Conservation (phyloP, 2,888 invertebrate species). For the Conomelus anceps region DNA sequence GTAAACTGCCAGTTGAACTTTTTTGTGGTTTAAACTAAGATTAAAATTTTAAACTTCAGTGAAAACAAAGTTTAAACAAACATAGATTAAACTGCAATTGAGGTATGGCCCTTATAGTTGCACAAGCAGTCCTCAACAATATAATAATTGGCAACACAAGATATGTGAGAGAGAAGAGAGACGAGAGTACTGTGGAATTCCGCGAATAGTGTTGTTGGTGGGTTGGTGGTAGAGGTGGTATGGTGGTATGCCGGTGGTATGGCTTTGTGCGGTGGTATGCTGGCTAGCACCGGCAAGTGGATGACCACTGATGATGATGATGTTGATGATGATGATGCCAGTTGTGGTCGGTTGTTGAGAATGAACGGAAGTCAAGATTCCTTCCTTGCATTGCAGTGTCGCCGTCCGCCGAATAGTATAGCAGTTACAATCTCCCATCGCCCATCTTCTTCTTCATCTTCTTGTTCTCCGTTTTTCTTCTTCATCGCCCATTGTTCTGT, state of each 20-base stretch:
- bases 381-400: not conserved
- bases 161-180: not conserved
- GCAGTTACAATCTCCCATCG: not conserved
- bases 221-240: not conserved
- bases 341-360: not conserved
- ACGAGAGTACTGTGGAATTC: not conserved
- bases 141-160: not conserved
- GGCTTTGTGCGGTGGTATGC: too few species aligned
- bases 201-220: not conserved
- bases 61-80: too few species aligned
- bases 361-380: not conserved
- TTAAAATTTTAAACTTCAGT: too few species aligned
- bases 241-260: too few species aligned
- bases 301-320: not conserved
- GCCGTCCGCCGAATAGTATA: not conserved
- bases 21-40: too few species aligned
- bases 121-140: too few species aligned
- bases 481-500: not conserved
- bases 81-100: too few species aligned
- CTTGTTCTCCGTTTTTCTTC: too few species aligned
- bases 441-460: not conserved
- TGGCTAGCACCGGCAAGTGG: not conserved
- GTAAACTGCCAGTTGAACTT: too few species aligned
- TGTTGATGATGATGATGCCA: not conserved
- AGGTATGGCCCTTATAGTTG: too few species aligned